Base-by-base conservation (phyloP, 2,113 vertebrate genomes). In the Corythoichthys intestinalis region DNA sequence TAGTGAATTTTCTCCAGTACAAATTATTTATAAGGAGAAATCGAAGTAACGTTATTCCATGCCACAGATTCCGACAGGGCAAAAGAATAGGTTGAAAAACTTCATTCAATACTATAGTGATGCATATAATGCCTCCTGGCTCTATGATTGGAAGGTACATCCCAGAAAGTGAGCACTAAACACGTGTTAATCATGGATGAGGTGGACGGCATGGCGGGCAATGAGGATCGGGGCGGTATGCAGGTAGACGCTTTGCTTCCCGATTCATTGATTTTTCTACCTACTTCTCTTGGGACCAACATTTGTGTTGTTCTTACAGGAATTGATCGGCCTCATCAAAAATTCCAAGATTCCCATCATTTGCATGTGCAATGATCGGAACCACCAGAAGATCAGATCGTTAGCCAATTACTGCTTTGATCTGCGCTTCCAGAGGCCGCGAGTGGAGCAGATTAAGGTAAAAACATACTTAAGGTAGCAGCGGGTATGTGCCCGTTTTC, bases 141-240 rank as follows among this genome's bases (percentile, higher is more conserved):
- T 44, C 9, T 62, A 12, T 14, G 44, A 14, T 57, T 70, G 66
- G 0, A 73, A 98, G 97, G 94, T 34, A 72, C 91, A n/a, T 92
- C 92, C 57, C 87, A 88, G 79, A 93, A 91, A 2, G 93, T 94
- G 70, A 94, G 91, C 79, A 77, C 35, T 46, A 95, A 94, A 61
- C 97, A 99, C 28, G 94, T 94, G 14, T 90, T 99, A 70, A 94
- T 99, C 88, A 99, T 99, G 97, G 97, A 99, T 65, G 97, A 99
- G 89, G 92, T 99, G 11, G 97, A 99, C 28, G 97, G 97, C 70
- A 99, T 99, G 97, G 96, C 97, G 14, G 97, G 97, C 75, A 98
- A 92, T 62, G 97, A 98, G 83, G 97, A 99, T 91, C 85, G 97
- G 35, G 97, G 97, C 70, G 97, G 97, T 73, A 93, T 99, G 69